Evolutionary conservation across 2,888 invertebrate genomes (phyloP).

Genomic region (Eupithecia insigniata): DNA sequence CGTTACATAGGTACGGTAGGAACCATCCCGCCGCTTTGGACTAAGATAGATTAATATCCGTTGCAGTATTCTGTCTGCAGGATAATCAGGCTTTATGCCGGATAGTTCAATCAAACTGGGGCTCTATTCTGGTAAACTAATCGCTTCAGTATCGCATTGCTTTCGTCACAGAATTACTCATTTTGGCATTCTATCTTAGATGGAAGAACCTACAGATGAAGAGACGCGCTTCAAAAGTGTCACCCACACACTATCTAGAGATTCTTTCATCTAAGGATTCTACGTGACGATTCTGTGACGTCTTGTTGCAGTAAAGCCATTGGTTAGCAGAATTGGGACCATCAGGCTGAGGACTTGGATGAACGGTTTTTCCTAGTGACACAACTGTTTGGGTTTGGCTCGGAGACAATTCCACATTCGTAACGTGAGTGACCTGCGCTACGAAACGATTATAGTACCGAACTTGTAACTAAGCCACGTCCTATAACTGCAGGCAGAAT

Average conservation of each 20-base stretch:
- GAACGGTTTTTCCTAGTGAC: background rate
- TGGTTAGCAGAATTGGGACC: background rate
- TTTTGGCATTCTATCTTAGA: background rate
- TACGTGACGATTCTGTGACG: background rate
- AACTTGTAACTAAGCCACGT: background rate
- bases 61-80: constrained; percentile 9
- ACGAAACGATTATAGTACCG: background rate
- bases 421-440: background rate
- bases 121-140: background rate
- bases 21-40: constrained; percentile 29
- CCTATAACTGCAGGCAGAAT: constrained; percentile 19
- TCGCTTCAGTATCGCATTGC: background rate
- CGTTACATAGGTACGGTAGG: constrained; percentile 36
- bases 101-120: background rate
- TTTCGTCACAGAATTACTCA: background rate
- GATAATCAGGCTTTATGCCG: background rate
- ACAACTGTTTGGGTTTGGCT: background rate
- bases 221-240: background rate
- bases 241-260: background rate
- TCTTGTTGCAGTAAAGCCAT: background rate
- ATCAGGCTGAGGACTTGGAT: background rate
- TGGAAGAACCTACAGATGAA: background rate
- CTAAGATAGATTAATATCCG: constrained; percentile 31
- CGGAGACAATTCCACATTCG: background rate
- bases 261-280: background rate